Base-by-base conservation (phyloP, 2,888 invertebrate species). In the Sphaeridia pumilis region DNA sequence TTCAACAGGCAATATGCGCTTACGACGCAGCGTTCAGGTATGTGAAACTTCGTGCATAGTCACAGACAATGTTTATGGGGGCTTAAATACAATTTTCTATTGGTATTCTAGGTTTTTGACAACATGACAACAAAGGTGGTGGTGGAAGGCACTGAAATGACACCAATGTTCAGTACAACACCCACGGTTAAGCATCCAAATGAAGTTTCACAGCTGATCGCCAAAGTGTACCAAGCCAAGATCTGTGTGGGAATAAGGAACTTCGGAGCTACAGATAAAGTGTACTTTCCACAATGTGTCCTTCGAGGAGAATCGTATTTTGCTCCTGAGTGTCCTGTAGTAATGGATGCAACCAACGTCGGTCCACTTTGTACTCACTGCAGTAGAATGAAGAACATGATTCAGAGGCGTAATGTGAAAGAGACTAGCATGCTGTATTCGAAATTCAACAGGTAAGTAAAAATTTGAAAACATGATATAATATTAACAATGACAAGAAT, bases 11-110 rank as follows among this genome's bases (percentile, higher is more conserved):
- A 31, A 46, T 21, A 51, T 60, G 24, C 36, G 55, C 24, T 46
- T 63, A 2, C 58, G 57, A 26, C 45, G 58, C 1, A 58, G 58
- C 36, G 47, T 63, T 10, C 63, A 63, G 58, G 63, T 61, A 56
- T 17, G 38, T 38, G 7, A 31, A 31, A 10, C 31, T 10, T 7
- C 7, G 17, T 38, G 24, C 24, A 10, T 22, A 22, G 7, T 42
- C 49, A 22, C n/a, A n/a, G n/a, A n/a, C n/a, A n/a, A n/a, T 27
- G 31, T 24, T 17, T 12, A 7, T 49, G n/a, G n/a, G n/a, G n/a
- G n/a, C n/a, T n/a, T n/a, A n/a, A n/a, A n/a, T n/a, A n/a, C n/a
- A n/a, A 25, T 45, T 3, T 25, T 28, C 24, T 51, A 36, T 47
- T 52, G n/a, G 4, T 45, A 27, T 46, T 28, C 26, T 22, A 63